phyloP scores from a whole-genome alignment of 2,113 vertebrate genomes.

The Naja naja region DNA sequence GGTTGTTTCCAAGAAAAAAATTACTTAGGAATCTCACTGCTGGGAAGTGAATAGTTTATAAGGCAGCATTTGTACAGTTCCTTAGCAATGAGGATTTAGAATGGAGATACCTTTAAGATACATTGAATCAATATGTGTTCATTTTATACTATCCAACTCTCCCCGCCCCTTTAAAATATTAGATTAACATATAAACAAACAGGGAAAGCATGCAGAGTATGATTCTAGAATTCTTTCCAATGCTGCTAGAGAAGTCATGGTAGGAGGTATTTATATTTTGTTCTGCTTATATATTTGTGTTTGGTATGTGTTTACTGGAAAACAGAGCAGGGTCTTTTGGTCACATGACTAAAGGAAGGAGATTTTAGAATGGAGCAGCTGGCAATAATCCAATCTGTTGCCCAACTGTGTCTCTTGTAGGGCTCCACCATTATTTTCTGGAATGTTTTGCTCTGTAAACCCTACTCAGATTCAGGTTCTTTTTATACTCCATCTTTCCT shows the following conservation, averaged over 20 bases:
- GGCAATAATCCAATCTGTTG: not conserved
- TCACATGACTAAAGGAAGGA: not conserved
- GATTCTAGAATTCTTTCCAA: not conserved
- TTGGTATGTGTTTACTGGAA: not conserved
- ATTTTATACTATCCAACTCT: not conserved
- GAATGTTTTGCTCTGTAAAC: not conserved
- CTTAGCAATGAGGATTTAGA: constrained; percentile 17
- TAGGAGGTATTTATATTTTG: not conserved
- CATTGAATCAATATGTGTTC: not conserved
- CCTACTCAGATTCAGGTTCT: not conserved
- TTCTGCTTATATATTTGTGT: not conserved
- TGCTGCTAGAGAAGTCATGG: not conserved
- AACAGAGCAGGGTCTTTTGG: not conserved
- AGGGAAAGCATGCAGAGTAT: not conserved
- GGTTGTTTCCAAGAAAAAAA: constrained; percentile 64
- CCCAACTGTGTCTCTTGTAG: not conserved
- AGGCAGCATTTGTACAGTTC: constrained; percentile 45
- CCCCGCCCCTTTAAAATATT: not conserved
- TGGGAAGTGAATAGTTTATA: constrained; percentile 55
- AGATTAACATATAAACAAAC: not conserved
- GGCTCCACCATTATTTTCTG: not conserved
- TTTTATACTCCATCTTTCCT: not conserved
- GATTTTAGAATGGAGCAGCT: not conserved
- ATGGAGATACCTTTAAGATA: not conserved
- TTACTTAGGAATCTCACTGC: constrained; percentile 67